Evolutionary conservation across 1,140 invertebrate genomes (phyloP).

Genomic region (Heliothis subflexa): DNA sequence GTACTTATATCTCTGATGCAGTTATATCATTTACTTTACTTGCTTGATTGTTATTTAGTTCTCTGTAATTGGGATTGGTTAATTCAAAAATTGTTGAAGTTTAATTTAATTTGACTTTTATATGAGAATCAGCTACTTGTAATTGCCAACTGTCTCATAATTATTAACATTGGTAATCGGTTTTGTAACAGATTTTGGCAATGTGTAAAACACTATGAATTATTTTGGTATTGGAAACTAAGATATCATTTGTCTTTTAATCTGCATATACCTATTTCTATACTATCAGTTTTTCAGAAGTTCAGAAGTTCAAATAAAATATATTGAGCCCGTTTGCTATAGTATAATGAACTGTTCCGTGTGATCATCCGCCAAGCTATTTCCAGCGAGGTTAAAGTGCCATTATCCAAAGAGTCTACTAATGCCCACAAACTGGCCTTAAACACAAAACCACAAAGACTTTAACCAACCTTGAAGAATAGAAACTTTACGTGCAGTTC

Average conservation of each 20-base stretch:
- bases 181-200: no score
- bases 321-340: background rate
- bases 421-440: background rate
- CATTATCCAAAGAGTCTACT: background rate
- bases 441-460: background rate
- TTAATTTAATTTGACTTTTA: background rate
- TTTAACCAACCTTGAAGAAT: conserved; percentile 23
- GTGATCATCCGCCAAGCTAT: background rate
- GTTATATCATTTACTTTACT: background rate
- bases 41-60: background rate
- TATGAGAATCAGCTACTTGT: background rate
- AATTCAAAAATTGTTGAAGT: background rate
- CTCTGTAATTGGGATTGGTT: background rate
- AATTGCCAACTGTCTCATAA: no score
- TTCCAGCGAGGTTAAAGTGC: background rate
- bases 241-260: no score
- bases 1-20: background rate
- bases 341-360: background rate
- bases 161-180: no score
- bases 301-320: background rate
- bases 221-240: no score
- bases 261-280: no score
- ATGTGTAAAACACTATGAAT: no score
- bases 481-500: conserved; percentile 20
- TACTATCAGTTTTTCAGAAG: no score